phyloP scores from a whole-genome alignment of 64 coral and sea anemone genomes.

The Porites australiensis region DNA sequence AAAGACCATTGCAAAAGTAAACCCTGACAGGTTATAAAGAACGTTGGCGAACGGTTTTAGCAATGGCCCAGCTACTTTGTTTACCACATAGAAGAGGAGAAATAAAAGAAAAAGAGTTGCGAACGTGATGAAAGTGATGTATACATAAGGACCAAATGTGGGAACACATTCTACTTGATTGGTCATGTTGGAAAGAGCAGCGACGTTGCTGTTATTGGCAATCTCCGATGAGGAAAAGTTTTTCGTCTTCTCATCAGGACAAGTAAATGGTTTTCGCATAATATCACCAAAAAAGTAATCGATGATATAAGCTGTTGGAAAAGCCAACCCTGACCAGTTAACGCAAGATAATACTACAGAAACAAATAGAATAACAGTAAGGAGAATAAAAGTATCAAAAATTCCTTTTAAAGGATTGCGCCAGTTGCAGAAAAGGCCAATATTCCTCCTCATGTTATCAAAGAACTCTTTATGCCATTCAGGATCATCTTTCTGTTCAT shows the following conservation, averaged over 20 bases:
- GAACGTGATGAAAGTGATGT: conserved; percentile 27
- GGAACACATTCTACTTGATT: conserved; percentile 38
- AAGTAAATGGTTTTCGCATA: conserved; percentile 53
- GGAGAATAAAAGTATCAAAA: conserved; percentile 31
- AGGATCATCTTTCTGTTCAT: conserved; percentile 56
- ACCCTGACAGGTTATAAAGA: conserved; percentile 41
- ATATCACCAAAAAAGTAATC: conserved; percentile 74
- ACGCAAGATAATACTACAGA: conserved; percentile 46
- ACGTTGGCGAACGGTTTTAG: conserved; percentile 5
- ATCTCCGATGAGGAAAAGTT: conserved; percentile 43
- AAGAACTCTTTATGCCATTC: conserved; percentile 82
- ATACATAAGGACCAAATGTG: conserved; percentile 33
- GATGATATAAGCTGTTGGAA: conserved; percentile 67
- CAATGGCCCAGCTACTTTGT: background rate
- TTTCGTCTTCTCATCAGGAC: background rate
- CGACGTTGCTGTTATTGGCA: conserved; percentile 1
- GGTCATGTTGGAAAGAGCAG: conserved; percentile 5
- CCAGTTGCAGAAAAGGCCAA: conserved; percentile 41
- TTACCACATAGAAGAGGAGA: conserved; percentile 41
- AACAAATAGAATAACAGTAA: conserved; percentile 38
- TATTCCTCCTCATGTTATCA: conserved; percentile 61
- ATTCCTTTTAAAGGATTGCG: conserved; percentile 46
- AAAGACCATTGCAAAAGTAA: conserved; percentile 67
- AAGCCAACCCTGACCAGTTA: conserved; percentile 27
- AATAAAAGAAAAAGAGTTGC: conserved; percentile 1